A percentile compares a stretch with the other conserved stretches of the same genome.
These are phyloP conservation scores for Papilio xuthus DNA, from an alignment of 1,140 invertebrate species.

Conservation along the genomic window DNA sequence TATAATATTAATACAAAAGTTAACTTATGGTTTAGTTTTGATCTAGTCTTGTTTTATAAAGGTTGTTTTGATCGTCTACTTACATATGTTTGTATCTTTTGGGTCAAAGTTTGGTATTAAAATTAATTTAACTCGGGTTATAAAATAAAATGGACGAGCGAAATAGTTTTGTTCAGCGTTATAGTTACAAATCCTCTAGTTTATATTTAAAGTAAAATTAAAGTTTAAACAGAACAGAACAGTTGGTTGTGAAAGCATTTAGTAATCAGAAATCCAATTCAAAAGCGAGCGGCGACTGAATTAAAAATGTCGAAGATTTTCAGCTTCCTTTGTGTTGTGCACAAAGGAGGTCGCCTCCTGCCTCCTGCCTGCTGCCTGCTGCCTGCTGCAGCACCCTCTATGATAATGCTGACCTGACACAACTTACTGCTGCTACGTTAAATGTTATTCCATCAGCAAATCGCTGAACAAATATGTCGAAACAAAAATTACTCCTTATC, in stretches of 20 bases:
- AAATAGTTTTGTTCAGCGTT: background rate
- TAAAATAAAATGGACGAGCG: background rate
- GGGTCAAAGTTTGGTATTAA: background rate
- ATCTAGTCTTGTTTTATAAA: background rate
- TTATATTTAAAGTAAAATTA: constrained; percentile 9
- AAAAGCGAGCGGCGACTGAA: background rate
- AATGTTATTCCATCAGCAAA: background rate
- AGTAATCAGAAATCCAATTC: constrained; percentile 8
- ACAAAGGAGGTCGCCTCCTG: background rate
- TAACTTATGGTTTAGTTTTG: background rate
- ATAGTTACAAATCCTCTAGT: background rate
- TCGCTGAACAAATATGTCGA: background rate
- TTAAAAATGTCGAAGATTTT: constrained; percentile 27
- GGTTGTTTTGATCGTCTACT: background rate
- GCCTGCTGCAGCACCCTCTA: background rate
- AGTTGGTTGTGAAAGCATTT: background rate
- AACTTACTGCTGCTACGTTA: background rate
- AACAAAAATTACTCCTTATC: background rate
- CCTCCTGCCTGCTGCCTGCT: background rate
- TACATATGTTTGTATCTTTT: background rate
- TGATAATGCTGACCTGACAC: background rate
- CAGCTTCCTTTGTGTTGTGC: background rate
- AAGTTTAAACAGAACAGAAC: background rate
- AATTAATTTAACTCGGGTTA: background rate
- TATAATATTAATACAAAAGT: background rate